These are phyloP conservation scores for Enteromius trimaculatus DNA, from an alignment of 2,797 vertebrate species.

Conservation along the genomic window DNA sequence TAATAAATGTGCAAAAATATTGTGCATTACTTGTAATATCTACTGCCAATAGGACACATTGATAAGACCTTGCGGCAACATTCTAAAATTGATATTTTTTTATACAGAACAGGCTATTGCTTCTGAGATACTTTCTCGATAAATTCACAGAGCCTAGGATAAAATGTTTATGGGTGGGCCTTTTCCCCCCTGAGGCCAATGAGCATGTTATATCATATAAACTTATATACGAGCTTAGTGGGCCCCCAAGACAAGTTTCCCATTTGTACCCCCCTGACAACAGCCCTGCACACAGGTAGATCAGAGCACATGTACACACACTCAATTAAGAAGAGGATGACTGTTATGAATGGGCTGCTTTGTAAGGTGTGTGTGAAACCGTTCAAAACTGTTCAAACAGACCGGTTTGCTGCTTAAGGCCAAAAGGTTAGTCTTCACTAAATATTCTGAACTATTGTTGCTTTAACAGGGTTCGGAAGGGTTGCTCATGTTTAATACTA, in stretches of 20 bases:
- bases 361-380: constrained; percentile 34
- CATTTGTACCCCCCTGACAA: background rate
- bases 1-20: background rate
- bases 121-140: background rate
- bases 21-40: background rate
- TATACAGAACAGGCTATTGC: background rate
- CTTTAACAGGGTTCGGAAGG: background rate
- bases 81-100: background rate
- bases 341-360: constrained; percentile 30
- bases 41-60: background rate
- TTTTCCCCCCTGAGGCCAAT: background rate
- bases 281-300: constrained; percentile 4
- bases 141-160: background rate
- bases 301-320: constrained; percentile 1
- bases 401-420: constrained; percentile 14
- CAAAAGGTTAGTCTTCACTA: constrained; percentile 16
- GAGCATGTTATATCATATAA: background rate
- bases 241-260: background rate
- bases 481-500: background rate
- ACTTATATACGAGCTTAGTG: background rate
- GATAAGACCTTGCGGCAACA: background rate
- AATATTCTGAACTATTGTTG: background rate
- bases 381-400: constrained; percentile 39
- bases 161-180: constrained; percentile 8
- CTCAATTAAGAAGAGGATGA: constrained; percentile 16